Base-by-base conservation (phyloP, 2,113 vertebrate genomes). In the Ammospiza caudacuta region DNA sequence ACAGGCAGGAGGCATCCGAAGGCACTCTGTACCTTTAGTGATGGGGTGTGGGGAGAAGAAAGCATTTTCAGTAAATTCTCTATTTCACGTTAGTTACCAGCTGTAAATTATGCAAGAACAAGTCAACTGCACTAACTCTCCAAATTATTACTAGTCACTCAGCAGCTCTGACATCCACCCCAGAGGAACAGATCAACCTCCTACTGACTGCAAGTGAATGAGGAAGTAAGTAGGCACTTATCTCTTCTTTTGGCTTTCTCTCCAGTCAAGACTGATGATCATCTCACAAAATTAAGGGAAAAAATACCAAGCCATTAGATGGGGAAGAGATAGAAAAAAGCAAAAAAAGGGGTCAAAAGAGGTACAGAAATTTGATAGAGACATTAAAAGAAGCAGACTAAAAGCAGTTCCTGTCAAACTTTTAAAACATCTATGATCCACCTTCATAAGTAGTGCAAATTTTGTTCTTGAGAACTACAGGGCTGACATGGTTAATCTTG, bases 171-270 rank as follows among this genome's bases (percentile, higher is more conserved):
- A 96, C 94, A 96, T 90, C 90, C 72, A 94, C 95, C 96, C 93
- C 96, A 93, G 64, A 97, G 96, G 94, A 96, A 67, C 95, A 83
- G 55, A 90, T 97, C 96, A 95, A 80, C 82, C 95, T 95, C 95
- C 94, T 93, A 97, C 93, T 96, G 88, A 95, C 90, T 96, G 68
- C 82, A 93, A 83, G 85, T 91, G 92, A 95, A 95, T 74, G 83
- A 47, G 92, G 91, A 95, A 93, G 83, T 81, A 96, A 87, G 96
- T 79, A 95, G 91, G 94, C 87, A 96, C 83, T 97, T 97, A 97
- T 84, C 82, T 96, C 82, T 87, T 93, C 95, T 91, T 88, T 39
- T 37, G 69, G 81, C 63, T 94, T 27, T 80, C 59, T 83, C 66
- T 93, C 73, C 83, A 97, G 85, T 91, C 79, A 96, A 94, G 95